Conservation (phyloP, 2,888 invertebrate genomes). For the Athetis lepigone region DNA sequence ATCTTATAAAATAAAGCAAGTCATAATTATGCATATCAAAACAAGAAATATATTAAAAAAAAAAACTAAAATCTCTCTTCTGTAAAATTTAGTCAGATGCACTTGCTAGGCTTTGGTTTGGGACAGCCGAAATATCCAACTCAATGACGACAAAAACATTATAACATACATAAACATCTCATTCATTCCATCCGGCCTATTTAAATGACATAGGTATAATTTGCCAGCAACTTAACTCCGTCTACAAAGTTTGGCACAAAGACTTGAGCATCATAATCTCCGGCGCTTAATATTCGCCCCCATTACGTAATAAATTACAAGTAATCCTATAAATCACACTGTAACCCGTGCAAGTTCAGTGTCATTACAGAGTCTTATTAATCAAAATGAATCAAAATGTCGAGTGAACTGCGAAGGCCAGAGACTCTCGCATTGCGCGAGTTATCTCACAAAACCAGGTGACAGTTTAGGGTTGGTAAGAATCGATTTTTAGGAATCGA, state of each 20-base stretch:
- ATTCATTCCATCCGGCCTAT: slow-evolving; percentile 11
- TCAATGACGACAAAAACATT: not conserved
- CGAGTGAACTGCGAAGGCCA: slow-evolving; percentile 55
- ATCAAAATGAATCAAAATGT: slow-evolving; percentile 76
- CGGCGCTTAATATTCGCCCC: slow-evolving; percentile 60
- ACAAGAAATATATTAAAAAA: too few relatives aligned
- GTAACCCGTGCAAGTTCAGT: slow-evolving; percentile 70
- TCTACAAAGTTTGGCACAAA: slow-evolving; percentile 52
- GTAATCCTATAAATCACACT: slow-evolving; percentile 71
- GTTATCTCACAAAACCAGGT: slow-evolving; percentile 85
- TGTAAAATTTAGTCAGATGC: too few relatives aligned
- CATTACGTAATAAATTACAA: slow-evolving; percentile 71
- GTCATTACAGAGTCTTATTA: slow-evolving; percentile 73
- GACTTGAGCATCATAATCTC: slow-evolving; percentile 58
- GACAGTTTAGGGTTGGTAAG: slow-evolving; percentile 68
- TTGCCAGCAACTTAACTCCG: slow-evolving; percentile 35
- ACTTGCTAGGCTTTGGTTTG: too few relatives aligned
- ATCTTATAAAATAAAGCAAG: too few relatives aligned
- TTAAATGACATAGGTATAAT: slow-evolving; percentile 34
- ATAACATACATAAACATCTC: not conserved
- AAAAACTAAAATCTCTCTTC: too few relatives aligned
- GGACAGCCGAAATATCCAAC: too few relatives aligned
- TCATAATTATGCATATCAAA: too few relatives aligned
- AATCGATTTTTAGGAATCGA: not conserved
- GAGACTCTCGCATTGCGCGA: slow-evolving; percentile 57